These are phyloP conservation scores for Tribolium freemani DNA, from an alignment of 2,888 invertebrate genomes.

Conservation along the genomic window DNA sequence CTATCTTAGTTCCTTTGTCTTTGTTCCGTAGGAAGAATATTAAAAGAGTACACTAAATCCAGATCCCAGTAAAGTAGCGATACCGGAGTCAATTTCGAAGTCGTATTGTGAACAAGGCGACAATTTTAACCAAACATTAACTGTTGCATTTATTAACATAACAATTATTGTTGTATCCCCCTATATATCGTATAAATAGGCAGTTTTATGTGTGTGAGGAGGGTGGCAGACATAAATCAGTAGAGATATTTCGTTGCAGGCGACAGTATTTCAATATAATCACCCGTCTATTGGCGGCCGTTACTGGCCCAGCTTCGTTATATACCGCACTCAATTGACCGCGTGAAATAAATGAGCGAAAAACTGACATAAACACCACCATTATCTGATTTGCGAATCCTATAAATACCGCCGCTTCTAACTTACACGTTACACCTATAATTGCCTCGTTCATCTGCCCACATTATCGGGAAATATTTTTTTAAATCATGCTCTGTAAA, in stretches of 20 bases:
- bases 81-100: constrained; percentile 1
- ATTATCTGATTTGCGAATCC: constrained; percentile 63
- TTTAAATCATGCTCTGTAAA: not conserved
- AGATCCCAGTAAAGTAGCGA: no score
- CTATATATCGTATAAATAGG: constrained; percentile 55
- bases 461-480: constrained; percentile 5
- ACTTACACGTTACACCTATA: constrained; percentile 34
- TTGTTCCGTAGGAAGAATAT: no score
- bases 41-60: no score
- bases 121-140: constrained; percentile 35
- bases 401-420: constrained; percentile 52
- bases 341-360: constrained; percentile 64
- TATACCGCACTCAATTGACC: constrained; percentile 61
- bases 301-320: constrained; percentile 58
- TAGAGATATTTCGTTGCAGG: constrained; percentile 58
- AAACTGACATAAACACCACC: constrained; percentile 63
- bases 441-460: constrained; percentile 42
- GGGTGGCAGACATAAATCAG: constrained; percentile 59
- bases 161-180: constrained; percentile 54
- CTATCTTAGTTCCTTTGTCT: no score
- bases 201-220: constrained; percentile 55
- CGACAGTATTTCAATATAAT: constrained; percentile 65
- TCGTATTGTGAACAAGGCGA: not conserved
- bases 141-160: constrained; percentile 53
- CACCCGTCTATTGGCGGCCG: constrained; percentile 59